Base-by-base conservation (phyloP, 1,140 invertebrate species). In the Sycophaga agraensis region DNA sequence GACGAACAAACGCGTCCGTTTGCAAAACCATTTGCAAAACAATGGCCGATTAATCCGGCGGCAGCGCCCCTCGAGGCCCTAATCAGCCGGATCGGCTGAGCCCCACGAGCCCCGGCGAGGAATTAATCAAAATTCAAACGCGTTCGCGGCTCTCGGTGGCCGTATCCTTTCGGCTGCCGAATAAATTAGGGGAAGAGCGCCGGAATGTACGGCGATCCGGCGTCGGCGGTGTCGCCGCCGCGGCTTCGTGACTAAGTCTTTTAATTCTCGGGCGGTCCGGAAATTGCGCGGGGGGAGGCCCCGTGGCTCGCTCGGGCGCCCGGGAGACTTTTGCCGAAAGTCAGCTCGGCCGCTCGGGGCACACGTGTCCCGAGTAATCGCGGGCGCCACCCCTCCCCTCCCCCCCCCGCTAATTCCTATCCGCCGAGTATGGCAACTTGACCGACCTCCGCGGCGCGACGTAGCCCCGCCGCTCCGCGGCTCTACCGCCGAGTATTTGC, bases 41-140 rank as follows among this genome's bases (percentile, higher is more conserved):
- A 53, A 60, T 53, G 35, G 1, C n/a, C 11, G 49, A 53, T 60
- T 45, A 37, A 37, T 45, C 37, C 24, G 26, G 17, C 24, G 8
- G 16, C 0, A 4, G 21, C 19, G 49, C 22, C 6, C 19, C 49
- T 28, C 37, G 43, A 39, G 14, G 5, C 39, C 55, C 49, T 57
- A 45, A 63, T 57, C 49, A 53, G 22, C 42, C 26, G 17, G 11
- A 31, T 40, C 31, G 34, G 14, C 22, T 6, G 9, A 37, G 19
- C n/a, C 17, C 1, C 17, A 2, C n/a, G 17, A 51, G 22, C 16
- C 19, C 28, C 24, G 35, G 4, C 43, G 39, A 26, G 24, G 37
- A 60, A 65, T 65, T 65, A 60, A 65, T 65, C 57, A 65, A 56
- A 55, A 60, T 60, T 65, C 51, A 60, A 65, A 60, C 48, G 31